Evolutionary conservation across 2,797 vertebrate species (phyloP), one percentile per base, ranked within the genome.

Genomic region (Dromococcyx pavoninus): DNA sequence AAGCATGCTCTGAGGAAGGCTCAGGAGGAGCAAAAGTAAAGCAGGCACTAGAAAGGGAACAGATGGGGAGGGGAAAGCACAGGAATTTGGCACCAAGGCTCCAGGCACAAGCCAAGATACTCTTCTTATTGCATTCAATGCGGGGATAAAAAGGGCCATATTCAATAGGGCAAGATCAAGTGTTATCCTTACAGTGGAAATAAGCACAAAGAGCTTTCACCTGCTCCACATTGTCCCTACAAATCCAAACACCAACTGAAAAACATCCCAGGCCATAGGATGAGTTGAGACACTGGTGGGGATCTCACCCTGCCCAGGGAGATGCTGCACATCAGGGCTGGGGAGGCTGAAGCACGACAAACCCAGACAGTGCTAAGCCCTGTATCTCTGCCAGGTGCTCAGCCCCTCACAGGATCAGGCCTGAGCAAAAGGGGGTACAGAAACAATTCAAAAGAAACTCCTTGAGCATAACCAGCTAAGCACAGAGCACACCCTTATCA

Each of bases 201-300:
- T 5, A 18, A 60, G 17, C 30, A 11, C 60, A 10, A 23, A 35
- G 60, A 76, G 50, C 35, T n/a, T 53, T 17, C 2, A 0, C 48
- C 67, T 9, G 43, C 53, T n/a, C 71, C 30, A 7, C 37, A 16
- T 10, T 35, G 58, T 28, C 78, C 54, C 60, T 9, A 13, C 39
- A 60, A 39, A 46, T 4, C 73, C 56, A 13, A 43, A 12, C 1
- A 0, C 7, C 28, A 5, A 33, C 74, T 35, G 81, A 44, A 79
- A 84, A 7, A 16, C 2, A 2, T 15, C 77, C 57, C 10, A 4
- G 60, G 50, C 27, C 54, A 27, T 1, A 0, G 0, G 4, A 17
- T 6, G 2, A 33, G 10, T 14, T 3, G 0, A 46, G 51, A 9
- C 8, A 18, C 2, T n/a, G 3, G 25, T 2, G 5, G 7, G 54